A percentile compares a stretch with the other conserved stretches of the same genome.
phyloP scores from a whole-genome alignment of 2,797 vertebrate genomes.

The Halcyon badia region DNA sequence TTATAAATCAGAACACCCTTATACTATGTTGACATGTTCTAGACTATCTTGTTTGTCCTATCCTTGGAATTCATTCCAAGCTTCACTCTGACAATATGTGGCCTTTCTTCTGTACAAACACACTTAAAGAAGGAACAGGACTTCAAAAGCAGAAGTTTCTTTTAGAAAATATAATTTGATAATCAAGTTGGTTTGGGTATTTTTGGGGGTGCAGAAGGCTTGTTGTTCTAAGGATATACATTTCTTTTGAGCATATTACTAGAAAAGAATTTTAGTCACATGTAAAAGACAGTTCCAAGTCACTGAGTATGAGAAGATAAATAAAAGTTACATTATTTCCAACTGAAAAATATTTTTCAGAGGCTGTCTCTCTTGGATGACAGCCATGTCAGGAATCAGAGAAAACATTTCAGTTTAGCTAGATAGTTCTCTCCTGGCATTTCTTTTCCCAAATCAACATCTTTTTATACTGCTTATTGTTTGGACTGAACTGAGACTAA shows the following conservation, averaged over 20 bases:
- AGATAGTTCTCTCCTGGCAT: neutral
- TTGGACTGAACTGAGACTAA: neutral
- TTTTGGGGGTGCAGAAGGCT: rapidly evolving
- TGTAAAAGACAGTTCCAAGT: neutral
- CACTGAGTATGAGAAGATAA: neutral
- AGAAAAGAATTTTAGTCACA: neutral
- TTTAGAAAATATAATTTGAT: neutral
- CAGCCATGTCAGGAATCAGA: neutral
- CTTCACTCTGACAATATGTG: neutral
- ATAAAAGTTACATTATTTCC: neutral
- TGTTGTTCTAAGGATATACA: rapidly evolving
- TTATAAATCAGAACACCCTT: neutral
- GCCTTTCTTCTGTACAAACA: neutral
- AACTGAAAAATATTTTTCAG: neutral
- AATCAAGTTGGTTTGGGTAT: neutral
- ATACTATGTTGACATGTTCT: neutral
- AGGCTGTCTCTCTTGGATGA: neutral
- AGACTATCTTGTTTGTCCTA: neutral
- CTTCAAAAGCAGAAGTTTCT: neutral
- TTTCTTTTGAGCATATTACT: neutral
- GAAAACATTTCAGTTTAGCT: neutral
- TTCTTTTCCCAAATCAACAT: neutral
- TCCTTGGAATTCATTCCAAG: neutral
- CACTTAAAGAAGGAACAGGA: neutral
- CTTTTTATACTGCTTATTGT: neutral